Base-by-base conservation (phyloP, 2,797 vertebrate genomes). In the Sebastolobus altivelis region DNA sequence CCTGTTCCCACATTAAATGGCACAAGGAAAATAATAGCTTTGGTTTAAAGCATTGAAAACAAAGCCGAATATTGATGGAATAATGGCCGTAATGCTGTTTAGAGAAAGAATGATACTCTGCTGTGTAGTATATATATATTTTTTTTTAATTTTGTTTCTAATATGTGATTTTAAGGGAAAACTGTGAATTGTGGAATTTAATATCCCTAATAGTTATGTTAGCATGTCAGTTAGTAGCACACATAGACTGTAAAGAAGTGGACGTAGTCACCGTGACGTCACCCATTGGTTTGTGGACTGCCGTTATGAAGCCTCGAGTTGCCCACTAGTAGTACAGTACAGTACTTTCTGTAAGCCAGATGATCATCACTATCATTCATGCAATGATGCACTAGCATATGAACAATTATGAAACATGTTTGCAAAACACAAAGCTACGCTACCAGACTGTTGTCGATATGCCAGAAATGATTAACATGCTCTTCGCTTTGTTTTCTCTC, bases 371-470 rank as follows among this genome's bases (percentile, higher is more conserved):
- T 33, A 62, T 79, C n/a, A 80, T 70, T 77, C 8, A 35, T 65
- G 65, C 35, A 14, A 72, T 65, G 22, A 61, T 33, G 10, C 20
- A 49, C 13, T 8, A 72, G 20, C 37, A 55, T 63, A 60, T 49
- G 18, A 60, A 63, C 38, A 72, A 60, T 68, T 72, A 70, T 54
- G 7, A 52, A 82, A 58, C 52, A 73, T 80, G 33, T 80, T 84
- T 65, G 37, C 59, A 58, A 75, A 69, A 75, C 84, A 77, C 20
- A 68, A 75, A 77, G 58, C 40, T 73, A 43, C 62, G 80, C 40
- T 8, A 54, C 11, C 66, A 80, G 37, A 58, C 43, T 66, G 67
- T 35, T 70, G 67, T 69, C 54, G 69, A 7, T 38, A 37, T 65
- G 65, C 72, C 60, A 80, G 61, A 33, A 55, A 65, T 74, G 65